Evolutionary conservation across 2,797 vertebrate genomes (phyloP).

Genomic region (Lagorchestes hirsutus): DNA sequence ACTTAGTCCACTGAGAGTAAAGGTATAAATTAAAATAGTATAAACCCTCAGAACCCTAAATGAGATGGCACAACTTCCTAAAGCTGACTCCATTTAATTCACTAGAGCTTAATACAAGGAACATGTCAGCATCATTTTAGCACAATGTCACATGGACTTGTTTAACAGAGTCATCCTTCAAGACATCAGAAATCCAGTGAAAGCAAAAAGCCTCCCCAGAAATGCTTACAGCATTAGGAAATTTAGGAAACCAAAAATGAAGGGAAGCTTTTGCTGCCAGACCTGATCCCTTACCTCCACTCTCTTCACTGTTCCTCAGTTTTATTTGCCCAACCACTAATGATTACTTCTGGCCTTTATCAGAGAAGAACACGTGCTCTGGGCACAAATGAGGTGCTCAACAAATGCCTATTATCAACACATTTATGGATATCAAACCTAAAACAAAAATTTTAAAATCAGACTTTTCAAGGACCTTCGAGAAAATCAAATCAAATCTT

Average conservation of each 20-base stretch:
- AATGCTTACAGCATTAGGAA: neutral
- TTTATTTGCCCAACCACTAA: neutral
- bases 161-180: neutral
- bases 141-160: neutral
- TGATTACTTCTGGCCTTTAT: constrained; percentile 4
- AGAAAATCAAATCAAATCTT: neutral
- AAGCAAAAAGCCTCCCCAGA: neutral
- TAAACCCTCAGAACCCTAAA: constrained; percentile 52
- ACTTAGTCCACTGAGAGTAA: constrained; percentile 64
- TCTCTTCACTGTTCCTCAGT: constrained; percentile 1
- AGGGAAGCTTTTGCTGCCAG: neutral
- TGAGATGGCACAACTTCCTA: constrained; percentile 44
- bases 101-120: neutral
- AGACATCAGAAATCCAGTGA: neutral
- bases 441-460: constrained; percentile 29
- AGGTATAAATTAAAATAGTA: constrained; percentile 66
- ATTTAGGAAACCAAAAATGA: neutral
- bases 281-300: neutral
- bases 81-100: constrained; percentile 35
- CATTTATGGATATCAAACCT: neutral
- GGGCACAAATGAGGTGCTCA: neutral
- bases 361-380: neutral
- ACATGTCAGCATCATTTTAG: neutral
- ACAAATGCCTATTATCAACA: neutral
- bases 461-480: neutral